Conservation (phyloP, 2,888 invertebrate genomes). For the Folsomia candida region DNA sequence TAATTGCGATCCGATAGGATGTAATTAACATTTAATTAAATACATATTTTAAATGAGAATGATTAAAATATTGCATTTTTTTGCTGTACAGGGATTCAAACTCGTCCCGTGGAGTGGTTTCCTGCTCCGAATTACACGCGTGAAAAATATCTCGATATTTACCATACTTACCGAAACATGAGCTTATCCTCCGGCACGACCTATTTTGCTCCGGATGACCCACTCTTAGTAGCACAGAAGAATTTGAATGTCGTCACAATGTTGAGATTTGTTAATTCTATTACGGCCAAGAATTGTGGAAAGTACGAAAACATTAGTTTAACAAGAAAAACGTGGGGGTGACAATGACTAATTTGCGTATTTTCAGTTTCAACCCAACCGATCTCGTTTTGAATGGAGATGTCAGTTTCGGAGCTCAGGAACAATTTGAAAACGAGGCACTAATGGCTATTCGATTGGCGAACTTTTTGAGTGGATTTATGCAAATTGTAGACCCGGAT, state of each 20-base stretch:
- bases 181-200: constrained; percentile 16
- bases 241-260: constrained; percentile 71
- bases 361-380: constrained; percentile 66
- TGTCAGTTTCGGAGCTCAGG: constrained; percentile 78
- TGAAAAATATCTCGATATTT: constrained; percentile 70
- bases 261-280: constrained; percentile 72
- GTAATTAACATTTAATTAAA: constrained; percentile 57
- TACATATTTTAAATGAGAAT: not conserved
- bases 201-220: constrained; percentile 22
- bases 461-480: constrained; percentile 91
- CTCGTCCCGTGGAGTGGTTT: constrained; percentile 79
- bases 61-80: not conserved
- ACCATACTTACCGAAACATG: constrained; percentile 72
- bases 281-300: constrained; percentile 64
- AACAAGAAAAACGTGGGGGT: constrained; percentile 16
- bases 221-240: constrained; percentile 29
- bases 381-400: constrained; percentile 81
- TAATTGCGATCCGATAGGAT: constrained; percentile 85
- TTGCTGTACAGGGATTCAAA: constrained; percentile 70
- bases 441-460: constrained; percentile 93
- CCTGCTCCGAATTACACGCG: constrained; percentile 68
- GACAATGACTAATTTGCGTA: constrained; percentile 11
- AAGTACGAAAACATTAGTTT: constrained; percentile 54
- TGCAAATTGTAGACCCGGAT: constrained; percentile 84
- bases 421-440: constrained; percentile 90